These are phyloP conservation scores for Drosophila quinaria DNA, from an alignment of 2,888 invertebrate genomes.

Conservation along the genomic window DNA sequence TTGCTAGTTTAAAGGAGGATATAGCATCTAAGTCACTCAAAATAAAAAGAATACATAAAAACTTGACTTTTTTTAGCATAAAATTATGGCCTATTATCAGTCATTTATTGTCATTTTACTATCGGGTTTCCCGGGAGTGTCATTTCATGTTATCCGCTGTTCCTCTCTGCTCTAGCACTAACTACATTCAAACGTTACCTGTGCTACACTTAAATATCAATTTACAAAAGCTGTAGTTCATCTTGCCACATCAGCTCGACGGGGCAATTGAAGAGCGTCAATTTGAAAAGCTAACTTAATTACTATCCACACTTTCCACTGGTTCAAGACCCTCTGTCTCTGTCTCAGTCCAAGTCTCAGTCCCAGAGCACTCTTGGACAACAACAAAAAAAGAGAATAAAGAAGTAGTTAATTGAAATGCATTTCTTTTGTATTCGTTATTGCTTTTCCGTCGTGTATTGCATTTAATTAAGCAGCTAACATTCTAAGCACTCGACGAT, in stretches of 20 bases:
- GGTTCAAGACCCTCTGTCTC: not conserved
- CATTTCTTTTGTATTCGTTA: constrained; percentile 54
- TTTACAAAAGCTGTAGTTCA: constrained; percentile 24
- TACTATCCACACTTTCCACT: constrained; percentile 43
- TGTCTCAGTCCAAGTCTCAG: not conserved
- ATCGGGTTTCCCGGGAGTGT: not conserved
- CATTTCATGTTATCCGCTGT: constrained; percentile 10
- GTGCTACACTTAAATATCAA: constrained; percentile 32
- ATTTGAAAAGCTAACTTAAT: constrained; percentile 54
- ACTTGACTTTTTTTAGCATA: not conserved
- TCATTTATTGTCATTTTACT: not conserved
- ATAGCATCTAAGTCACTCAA: no score
- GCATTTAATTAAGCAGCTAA: constrained; percentile 69
- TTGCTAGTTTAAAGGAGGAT: no score
- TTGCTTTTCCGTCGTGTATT: constrained; percentile 40
- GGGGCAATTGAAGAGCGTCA: constrained; percentile 18
- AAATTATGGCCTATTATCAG: not conserved
- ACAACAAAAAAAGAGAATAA: not conserved
- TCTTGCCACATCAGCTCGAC: constrained; percentile 17
- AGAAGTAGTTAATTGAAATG: constrained; percentile 60
- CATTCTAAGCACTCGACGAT: constrained; percentile 48
- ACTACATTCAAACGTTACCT: constrained; percentile 10
- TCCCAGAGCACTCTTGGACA: not conserved
- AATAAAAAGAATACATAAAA: no score
- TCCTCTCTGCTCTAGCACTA: constrained; percentile 6